These are phyloP conservation scores for Rhinoderma darwinii DNA, from an alignment of 2,113 vertebrate species.

Conservation along the genomic window DNA sequence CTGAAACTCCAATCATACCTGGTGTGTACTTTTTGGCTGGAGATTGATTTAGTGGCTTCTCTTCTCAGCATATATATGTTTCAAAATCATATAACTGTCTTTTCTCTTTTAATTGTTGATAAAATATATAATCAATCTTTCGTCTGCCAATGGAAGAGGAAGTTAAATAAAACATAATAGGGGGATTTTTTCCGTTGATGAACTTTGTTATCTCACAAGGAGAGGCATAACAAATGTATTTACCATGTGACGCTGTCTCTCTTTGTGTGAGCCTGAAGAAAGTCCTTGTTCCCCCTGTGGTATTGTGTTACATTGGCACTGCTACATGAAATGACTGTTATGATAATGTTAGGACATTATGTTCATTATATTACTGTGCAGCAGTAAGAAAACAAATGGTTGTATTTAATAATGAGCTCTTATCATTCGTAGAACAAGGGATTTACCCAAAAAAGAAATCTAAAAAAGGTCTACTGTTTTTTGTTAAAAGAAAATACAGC, in stretches of 20 bases:
- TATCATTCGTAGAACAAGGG: not conserved
- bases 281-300: constrained; percentile 7
- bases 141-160: not conserved
- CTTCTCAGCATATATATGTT: not conserved
- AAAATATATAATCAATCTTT: not conserved
- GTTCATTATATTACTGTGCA: not conserved
- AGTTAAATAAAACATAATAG: not conserved
- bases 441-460: not conserved
- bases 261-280: not conserved
- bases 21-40: no score
- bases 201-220: constrained; percentile 36
- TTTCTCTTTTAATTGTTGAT: not conserved
- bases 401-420: not conserved
- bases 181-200: constrained; percentile 18
- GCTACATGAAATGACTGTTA: constrained; percentile 2
- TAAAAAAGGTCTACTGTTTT: no score
- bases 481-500: no score
- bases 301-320: constrained; percentile 16
- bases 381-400: not conserved
- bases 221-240: not conserved
- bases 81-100: not conserved
- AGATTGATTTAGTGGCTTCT: not conserved
- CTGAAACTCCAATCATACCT: no score
- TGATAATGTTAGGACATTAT: constrained; percentile 16
- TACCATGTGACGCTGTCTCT: not conserved